These are phyloP conservation scores for Agrochola litura DNA, from an alignment of 2,888 invertebrate species.

Conservation along the genomic window DNA sequence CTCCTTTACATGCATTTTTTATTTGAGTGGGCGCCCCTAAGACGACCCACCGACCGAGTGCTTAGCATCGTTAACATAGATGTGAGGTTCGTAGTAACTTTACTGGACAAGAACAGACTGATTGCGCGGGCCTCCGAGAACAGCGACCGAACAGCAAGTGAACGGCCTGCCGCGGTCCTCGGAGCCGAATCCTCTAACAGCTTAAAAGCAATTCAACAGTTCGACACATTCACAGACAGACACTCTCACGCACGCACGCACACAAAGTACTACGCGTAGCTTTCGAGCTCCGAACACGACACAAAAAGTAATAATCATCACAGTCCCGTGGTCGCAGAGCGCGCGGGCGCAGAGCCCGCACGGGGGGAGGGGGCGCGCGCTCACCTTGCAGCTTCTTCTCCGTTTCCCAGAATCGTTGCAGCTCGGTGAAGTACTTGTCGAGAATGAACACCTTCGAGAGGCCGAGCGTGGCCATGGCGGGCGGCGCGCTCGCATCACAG, in stretches of 20 bases:
- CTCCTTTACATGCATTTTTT: not conserved
- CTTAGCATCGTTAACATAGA: not conserved
- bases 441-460: constrained; percentile 99
- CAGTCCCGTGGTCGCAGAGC: constrained; percentile 63
- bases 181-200: constrained; percentile 53
- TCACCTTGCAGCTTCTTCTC: constrained; percentile 99
- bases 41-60: too few relatives aligned
- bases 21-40: not conserved
- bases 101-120: not conserved
- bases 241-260: constrained; percentile 61
- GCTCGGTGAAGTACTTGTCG: constrained; percentile 99
- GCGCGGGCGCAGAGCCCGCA: constrained; percentile 55
- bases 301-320: constrained; percentile 73
- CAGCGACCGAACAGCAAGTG: constrained; percentile 12
- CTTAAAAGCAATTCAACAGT: constrained; percentile 58
- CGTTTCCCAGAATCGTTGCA: constrained; percentile 99
- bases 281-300: constrained; percentile 74
- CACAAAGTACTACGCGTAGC: constrained; percentile 65
- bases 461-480: constrained; percentile 97
- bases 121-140: constrained; percentile 6
- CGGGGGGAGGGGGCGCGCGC: constrained; percentile 70
- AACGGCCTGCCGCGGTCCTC: constrained; percentile 10
- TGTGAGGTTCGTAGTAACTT: not conserved
- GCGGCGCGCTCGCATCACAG: constrained; percentile 86
- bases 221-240: constrained; percentile 61